These are phyloP conservation scores for Spialia ferax DNA, from an alignment of 2,888 invertebrate genomes.

Conservation along the genomic window DNA sequence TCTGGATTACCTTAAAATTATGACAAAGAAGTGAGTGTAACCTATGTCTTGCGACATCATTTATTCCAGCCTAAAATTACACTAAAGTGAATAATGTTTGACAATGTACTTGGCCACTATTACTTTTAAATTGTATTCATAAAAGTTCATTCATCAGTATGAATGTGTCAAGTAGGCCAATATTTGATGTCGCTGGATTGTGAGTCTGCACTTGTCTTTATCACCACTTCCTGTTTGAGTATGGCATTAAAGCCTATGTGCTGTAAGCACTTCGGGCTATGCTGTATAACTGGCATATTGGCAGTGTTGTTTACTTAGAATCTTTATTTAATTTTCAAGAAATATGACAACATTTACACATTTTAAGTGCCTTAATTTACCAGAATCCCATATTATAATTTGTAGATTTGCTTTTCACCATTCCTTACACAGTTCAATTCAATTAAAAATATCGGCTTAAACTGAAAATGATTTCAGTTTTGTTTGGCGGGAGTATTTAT, in stretches of 20 bases:
- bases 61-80: slow-evolving; percentile 47
- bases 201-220: slow-evolving; percentile 74
- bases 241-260: slow-evolving; percentile 71
- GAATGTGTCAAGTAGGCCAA: slow-evolving; percentile 53
- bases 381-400: no score
- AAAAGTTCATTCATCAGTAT: slow-evolving; percentile 42
- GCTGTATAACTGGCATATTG: slow-evolving; percentile 85
- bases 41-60: slow-evolving; percentile 74
- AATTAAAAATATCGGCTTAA: no score
- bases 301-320: slow-evolving; percentile 72
- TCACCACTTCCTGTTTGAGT: slow-evolving; percentile 81
- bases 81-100: slow-evolving; percentile 38
- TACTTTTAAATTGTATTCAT: slow-evolving; percentile 42
- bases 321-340: background rate
- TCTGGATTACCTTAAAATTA: slow-evolving; percentile 96
- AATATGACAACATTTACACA: background rate
- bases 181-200: slow-evolving; percentile 77
- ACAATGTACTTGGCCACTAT: slow-evolving; percentile 46
- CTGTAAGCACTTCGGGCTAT: slow-evolving; percentile 83
- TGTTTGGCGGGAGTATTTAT: background rate
- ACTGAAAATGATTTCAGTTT: background rate
- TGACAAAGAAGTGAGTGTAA: slow-evolving; percentile 94
- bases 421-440: no score
- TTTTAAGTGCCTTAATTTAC: no score
- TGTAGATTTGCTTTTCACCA: no score